Evolutionary conservation across 2,113 vertebrate species (phyloP).

Genomic region (Tenrec ecaudatus): DNA sequence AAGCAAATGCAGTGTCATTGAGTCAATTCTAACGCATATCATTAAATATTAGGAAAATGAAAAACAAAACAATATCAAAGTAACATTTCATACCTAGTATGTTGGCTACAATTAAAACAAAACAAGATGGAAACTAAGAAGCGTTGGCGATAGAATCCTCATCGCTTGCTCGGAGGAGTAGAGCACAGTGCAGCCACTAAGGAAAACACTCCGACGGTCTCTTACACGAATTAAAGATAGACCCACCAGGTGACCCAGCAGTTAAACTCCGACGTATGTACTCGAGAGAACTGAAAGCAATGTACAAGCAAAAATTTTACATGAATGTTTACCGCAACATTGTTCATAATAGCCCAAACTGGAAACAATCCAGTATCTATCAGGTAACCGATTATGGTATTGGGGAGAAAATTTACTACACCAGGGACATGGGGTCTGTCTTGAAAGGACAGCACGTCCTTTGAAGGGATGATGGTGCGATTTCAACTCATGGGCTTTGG

Average conservation of each 20-base stretch:
- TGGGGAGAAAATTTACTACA: too few species aligned
- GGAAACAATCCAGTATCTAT: neutral
- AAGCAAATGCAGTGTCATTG: too few species aligned
- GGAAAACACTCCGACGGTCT: neutral
- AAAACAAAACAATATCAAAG: constrained; percentile 16
- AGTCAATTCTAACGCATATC: neutral
- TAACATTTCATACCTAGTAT: neutral
- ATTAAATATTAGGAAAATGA: neutral
- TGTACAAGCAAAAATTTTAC: neutral
- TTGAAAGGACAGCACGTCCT: too few species aligned
- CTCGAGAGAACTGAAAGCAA: neutral
- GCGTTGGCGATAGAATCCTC: neutral
- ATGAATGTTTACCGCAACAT: neutral
- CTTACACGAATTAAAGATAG: neutral
- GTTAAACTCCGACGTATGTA: neutral
- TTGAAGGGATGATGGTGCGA: too few species aligned
- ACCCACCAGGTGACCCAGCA: neutral
- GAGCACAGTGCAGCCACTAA: neutral
- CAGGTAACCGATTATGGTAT: neutral
- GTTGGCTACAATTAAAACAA: neutral
- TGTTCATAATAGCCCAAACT: neutral
- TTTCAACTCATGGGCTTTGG: too few species aligned
- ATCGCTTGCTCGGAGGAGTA: neutral
- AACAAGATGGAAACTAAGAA: neutral
- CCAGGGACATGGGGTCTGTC: too few species aligned